phyloP scores from a whole-genome alignment of 2,113 vertebrate genomes.

The Limanda limanda region DNA sequence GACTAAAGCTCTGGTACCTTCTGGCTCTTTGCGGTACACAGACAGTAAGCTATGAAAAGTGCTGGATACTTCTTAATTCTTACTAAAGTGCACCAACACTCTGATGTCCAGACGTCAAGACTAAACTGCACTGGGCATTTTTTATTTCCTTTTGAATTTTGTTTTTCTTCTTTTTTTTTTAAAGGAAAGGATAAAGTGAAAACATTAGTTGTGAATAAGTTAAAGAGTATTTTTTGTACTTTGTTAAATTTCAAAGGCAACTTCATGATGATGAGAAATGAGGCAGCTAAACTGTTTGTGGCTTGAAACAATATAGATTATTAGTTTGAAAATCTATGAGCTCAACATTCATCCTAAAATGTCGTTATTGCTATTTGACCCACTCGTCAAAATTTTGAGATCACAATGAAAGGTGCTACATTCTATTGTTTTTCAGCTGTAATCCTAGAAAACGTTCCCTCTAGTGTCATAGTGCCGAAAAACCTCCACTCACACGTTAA shows the following conservation, averaged over 20 bases:
- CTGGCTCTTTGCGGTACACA: conserved; percentile 39
- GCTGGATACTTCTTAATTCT: conserved; percentile 79
- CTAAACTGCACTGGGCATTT: conserved; percentile 36
- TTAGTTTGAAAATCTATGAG: neutral
- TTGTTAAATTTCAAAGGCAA: conserved; percentile 57
- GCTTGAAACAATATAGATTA: conserved; percentile 53
- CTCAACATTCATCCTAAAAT: neutral
- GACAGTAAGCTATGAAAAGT: conserved; percentile 68
- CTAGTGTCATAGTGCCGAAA: neutral
- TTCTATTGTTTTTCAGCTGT: neutral
- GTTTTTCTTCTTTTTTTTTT: conserved; percentile 18
- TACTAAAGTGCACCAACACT: conserved; percentile 46
- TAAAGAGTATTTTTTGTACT: conserved; percentile 57
- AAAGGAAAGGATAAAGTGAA: conserved; percentile 43
- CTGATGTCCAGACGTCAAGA: conserved; percentile 5
- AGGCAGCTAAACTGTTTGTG: conserved; percentile 74
- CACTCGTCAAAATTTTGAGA: neutral
- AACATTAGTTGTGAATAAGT: conserved; percentile 51
- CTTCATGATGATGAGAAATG: conserved; percentile 34
- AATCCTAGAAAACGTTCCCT: no score
- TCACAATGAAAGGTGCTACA: neutral
- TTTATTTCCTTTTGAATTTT: neutral
- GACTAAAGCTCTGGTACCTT: neutral
- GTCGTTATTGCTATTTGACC: neutral
- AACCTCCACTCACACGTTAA: neutral